Percentiles rank a stretch among this genome's conserved stretches.
phyloP scores from a whole-genome alignment of 1,140 invertebrate genomes.

The Trachymyrmex cornetzi region DNA sequence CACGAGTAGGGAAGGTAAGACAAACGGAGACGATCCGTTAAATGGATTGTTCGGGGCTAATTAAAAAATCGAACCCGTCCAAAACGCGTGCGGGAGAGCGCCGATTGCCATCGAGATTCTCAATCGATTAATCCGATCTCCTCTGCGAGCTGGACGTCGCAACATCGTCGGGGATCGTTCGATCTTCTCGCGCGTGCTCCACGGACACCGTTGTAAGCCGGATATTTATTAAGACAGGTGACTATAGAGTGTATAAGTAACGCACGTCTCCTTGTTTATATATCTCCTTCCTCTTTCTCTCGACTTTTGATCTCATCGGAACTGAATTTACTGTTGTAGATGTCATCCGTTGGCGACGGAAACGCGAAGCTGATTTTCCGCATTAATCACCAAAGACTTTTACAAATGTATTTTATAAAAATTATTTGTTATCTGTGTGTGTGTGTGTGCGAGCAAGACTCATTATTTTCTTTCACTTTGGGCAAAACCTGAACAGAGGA shows the following conservation, averaged over 20 bases:
- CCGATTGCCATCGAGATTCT: slow-evolving; percentile 11
- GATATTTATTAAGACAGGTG: slow-evolving; percentile 68
- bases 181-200: not conserved
- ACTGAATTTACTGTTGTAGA: slow-evolving; percentile 68
- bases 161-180: slow-evolving; percentile 5
- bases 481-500: not conserved
- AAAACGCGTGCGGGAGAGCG: not conserved
- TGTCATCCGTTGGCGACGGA: not conserved
- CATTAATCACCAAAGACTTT: slow-evolving; percentile 57
- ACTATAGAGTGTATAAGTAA: slow-evolving; percentile 4
- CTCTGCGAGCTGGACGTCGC: slow-evolving; percentile 4
- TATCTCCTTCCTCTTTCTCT: not conserved
- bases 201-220: slow-evolving; percentile 39
- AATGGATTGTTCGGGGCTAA: slow-evolving; percentile 68
- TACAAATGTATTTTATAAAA: slow-evolving; percentile 60
- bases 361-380: slow-evolving; percentile 48
- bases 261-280: not conserved
- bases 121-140: slow-evolving; percentile 61
- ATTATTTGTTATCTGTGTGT: slow-evolving; percentile 28
- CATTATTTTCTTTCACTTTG: slow-evolving; percentile 8
- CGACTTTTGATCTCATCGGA: not conserved
- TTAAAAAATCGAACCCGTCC: slow-evolving; percentile 69
- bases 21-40: slow-evolving; percentile 51
- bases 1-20: slow-evolving; percentile 15
- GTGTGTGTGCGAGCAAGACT: not conserved